Base-by-base conservation (phyloP, 2,888 invertebrate species). In the Craniophora ligustri region DNA sequence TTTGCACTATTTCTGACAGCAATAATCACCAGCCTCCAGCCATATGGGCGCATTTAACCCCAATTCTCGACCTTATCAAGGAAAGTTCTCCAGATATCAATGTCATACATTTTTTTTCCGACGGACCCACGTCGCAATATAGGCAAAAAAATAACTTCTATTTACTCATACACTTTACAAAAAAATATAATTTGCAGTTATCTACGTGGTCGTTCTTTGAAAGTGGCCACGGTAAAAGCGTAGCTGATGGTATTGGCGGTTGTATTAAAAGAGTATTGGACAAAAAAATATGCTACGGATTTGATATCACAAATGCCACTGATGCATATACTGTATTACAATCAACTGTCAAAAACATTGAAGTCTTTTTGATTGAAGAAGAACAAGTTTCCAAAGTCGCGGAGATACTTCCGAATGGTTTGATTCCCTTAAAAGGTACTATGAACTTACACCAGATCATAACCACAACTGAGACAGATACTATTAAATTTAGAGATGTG, bases 221-320 rank as follows among this genome's bases (percentile, higher is more conserved):
- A 26, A 36, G 28, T 16, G 18, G 21, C 31, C 55, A 55, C 23
- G 55, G 55, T 23, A 42, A 48, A 48, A 42, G 31, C 16, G 49
- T 40, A 13, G 47, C 54, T 23, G 41, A 54, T 2, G 47, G 54
- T 16, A 47, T 54, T 30, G 47, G 54, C 23, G 54, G 54, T 18
- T 30, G 28, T 18, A 21, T 47, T 13, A 47, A 54, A 47, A 23
- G 47, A 10, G 41, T 11, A 21, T 21, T 54, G 14, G 47, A 54
- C 39, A 46, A 31, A 36, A 47, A 40, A 41, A 42, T 48, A 35
- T 38, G 46, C 31, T 30, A 30, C 38, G 44, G 44, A 18, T 32
- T 21, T 21, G 50, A 50, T 50, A 32, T 57, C 40, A 40, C 40
- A 40, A 46, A 57, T 36, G 50, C 46, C 30, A 46, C 30, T 40